Base-by-base conservation (phyloP, 2,113 vertebrate species). In the Pangasianodon hypophthalmus region DNA sequence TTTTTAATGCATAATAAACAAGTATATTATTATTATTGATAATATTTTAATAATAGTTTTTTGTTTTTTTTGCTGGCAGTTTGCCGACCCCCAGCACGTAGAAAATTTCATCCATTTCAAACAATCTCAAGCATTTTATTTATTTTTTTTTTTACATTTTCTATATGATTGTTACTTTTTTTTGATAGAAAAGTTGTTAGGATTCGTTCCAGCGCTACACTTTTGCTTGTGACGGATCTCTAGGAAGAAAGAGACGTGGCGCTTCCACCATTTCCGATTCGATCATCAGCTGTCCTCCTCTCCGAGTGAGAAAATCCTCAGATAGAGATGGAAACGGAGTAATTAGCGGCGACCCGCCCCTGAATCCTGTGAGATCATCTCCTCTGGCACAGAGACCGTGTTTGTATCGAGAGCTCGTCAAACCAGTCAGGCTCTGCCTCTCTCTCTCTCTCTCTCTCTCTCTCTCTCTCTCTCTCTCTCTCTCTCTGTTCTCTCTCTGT, bases 291-390 rank as follows among this genome's bases (percentile, higher is more conserved):
- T 88, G 81, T 80, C 77, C 14, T 67, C 29, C 19, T n/a, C 24
- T 26, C 16, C 26, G 26, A 83, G 7, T 6, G 48, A 84, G 56
- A 90, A 50, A 88, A 85, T 21, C 29, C 26, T 37, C 32, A 1
- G 50, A 73, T 85, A 58, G 75, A 44, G 89, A 86, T 90, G 92
- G 85, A 92, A 93, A 89, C 90, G 81, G 88, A 46, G 73, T 93
- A 93, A 93, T 93, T 92, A 91, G 83, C 84, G 60, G 77, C 92
- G 90, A 88, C 62, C 91, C 84, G 80, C 93, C 86, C 82, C 77
- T 93, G 24, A 91, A 93, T 95, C 89, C 94, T 93, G 91, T 92
- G 91, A 92, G 86, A 90, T 93, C 92, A 93, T 93, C 92, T 80
- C 54, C 44, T 92, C 87, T 91, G 92, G 90, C 90, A 80, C 92